Conservation (phyloP, 2,888 invertebrate species). For the Incurvaria masculella region DNA sequence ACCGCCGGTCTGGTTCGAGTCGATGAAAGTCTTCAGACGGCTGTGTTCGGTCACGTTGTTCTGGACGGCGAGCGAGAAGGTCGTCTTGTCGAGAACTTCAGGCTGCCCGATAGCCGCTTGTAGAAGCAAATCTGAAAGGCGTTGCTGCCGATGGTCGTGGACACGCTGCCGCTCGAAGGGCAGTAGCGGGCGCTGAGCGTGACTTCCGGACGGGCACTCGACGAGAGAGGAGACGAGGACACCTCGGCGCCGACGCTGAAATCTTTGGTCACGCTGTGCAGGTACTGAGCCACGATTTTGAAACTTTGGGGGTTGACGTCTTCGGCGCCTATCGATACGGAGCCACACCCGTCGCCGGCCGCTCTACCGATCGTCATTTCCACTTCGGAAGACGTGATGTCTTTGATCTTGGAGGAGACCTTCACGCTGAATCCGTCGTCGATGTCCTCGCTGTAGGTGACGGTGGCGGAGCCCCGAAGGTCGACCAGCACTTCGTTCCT, state of each 20-base stretch:
- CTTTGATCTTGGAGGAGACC: slow-evolving; percentile 38
- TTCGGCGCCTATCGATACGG: slow-evolving; percentile 30
- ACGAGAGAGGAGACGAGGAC: slow-evolving; percentile 29
- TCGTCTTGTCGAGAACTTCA: slow-evolving; percentile 31
- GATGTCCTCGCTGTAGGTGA: slow-evolving; percentile 33
- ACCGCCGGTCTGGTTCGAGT: slow-evolving; percentile 42
- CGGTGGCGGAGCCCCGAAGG: slow-evolving; percentile 38
- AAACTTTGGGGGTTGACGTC: slow-evolving; percentile 41
- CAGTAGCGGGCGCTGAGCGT: slow-evolving; percentile 40
- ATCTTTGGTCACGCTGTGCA: slow-evolving; percentile 34
- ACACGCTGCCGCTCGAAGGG: slow-evolving; percentile 27
- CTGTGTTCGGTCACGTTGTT: slow-evolving; percentile 35
- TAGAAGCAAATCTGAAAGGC: slow-evolving; percentile 41
- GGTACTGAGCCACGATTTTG: slow-evolving; percentile 37
- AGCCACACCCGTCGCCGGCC: slow-evolving; percentile 28
- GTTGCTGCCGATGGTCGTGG: slow-evolving; percentile 33
- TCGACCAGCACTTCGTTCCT: slow-evolving; percentile 38
- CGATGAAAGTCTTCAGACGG: slow-evolving; percentile 43
- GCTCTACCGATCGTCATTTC: slow-evolving; percentile 38
- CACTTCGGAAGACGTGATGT: slow-evolving; percentile 42
- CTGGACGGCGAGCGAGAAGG: slow-evolving; percentile 36
- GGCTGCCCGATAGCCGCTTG: slow-evolving; percentile 35
- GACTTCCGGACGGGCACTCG: slow-evolving; percentile 29
- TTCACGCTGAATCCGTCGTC: slow-evolving; percentile 34
- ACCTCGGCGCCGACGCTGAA: slow-evolving; percentile 37